Evolutionary conservation across 92 coral and sea anemone species (phyloP), one percentile per base, ranked within the genome.

Genomic region (Heteractis magnifica): DNA sequence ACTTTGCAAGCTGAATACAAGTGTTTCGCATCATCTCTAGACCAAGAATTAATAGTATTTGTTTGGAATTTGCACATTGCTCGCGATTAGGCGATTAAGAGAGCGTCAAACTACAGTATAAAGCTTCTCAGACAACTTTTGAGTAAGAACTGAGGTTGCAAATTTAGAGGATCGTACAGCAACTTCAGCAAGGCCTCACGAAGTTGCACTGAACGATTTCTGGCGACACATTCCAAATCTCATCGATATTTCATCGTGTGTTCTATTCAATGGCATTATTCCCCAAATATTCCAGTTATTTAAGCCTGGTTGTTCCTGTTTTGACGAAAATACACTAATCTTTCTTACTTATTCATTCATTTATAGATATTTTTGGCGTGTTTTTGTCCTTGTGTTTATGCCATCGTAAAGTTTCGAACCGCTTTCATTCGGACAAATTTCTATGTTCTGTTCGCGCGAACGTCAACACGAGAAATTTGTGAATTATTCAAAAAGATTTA

Each of bases 1-100:
- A 49, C 53, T 77, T 79, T 68, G 72, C 52, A 65, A 71, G 80
- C 60, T 84, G 78, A 77, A 75, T 77, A 77, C 82, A 60, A 62
- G 55, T 64, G 70, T 58, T 48, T 80, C 53, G 83, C 19, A 52
- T 49, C 77, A 84, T 82, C 87, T 84, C 65, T 65, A 14, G 87
- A 59, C 77, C 82, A 91, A 87, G 88, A 86, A 93, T 93, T 93
- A 91, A 93, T 85, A 90, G 88, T 93, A 93, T 93, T 91, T 89
- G 91, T 84, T 82, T 87, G 97, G 97, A 91, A 89, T 93, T 91
- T 92, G 86, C 93, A 85, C 92, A 85, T 84, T 89, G 86, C 86
- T 84, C 82, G 85, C 91, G 96, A 88, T 90, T 85, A 90, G 81
- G 70, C 86, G 94, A 79, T 91, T 90, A 87, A 55, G 81, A 80